Base-by-base conservation (phyloP, 2,888 invertebrate species). In the Tenthredo notha region DNA sequence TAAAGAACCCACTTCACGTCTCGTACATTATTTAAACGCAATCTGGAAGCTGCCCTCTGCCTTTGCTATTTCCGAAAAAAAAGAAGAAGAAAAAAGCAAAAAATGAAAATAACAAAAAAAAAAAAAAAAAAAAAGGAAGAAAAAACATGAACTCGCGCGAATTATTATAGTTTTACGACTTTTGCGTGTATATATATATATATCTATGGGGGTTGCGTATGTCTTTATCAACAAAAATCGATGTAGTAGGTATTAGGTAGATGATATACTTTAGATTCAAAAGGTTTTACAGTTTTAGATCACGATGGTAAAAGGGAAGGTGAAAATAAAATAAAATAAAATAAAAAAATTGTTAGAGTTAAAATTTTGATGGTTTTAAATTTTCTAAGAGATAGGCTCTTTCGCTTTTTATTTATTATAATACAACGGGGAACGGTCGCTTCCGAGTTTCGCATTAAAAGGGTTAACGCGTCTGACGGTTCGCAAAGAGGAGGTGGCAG, bases 1-100 rank as follows among this genome's bases (percentile, higher is more conserved):
- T 70, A 70, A 83, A 70, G 83, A 83, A 83, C 67, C 83, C 83
- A 83, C 83, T 83, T 70, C 83, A 67, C 43, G 83, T 65, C 83
- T 83, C 67, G 83, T 83, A 70, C 83, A 83, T 83, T 83, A 83
- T 83, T 83, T 83, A 83, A 83, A 83, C 67, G 83, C 83, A 83
- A 83, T 83, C 83, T 70, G 83, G 83, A 47, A 47, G 54, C 83
- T 83, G 70, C 67, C 83, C 83, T 70, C 50, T 43, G 47, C 77
- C 37, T 47, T 50, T 77, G 50, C 77, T 77, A 77, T 80, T 80
- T 61, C 61, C 37, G 10, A n/a, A n/a, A 58, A 33, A 80, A 58
- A 37, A 18, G 7, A 3, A 37, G 12, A 40, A 25, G 40, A 15
- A 61, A 54, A 54, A n/a, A 33, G 25, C 25, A 47, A 15, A 5